A percentile compares a stretch with the other conserved stretches of the same genome.
These are phyloP conservation scores for Novumbra hubbsi DNA, from an alignment of 2,797 vertebrate genomes.

Conservation along the genomic window DNA sequence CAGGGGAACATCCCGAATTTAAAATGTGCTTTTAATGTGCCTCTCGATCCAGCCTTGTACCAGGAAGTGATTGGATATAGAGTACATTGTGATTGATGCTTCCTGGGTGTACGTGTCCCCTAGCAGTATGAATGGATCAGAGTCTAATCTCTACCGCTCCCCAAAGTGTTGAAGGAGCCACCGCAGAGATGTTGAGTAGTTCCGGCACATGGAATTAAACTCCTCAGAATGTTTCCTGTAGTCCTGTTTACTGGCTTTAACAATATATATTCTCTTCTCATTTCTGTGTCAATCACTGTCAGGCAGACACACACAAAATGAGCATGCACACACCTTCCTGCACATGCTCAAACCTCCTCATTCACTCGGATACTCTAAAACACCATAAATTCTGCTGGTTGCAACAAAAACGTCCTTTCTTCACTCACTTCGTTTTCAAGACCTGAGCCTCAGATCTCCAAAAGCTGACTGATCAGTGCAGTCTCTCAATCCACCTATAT, in stretches of 20 bases:
- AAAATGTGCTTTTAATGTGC: background rate
- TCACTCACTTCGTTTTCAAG: background rate
- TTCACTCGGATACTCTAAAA: too few species aligned
- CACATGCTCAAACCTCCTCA: too few species aligned
- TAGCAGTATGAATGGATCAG: background rate
- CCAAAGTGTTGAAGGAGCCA: constrained; percentile 1
- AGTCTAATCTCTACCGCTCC: background rate
- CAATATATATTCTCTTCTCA: background rate
- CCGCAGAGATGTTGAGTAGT: background rate
- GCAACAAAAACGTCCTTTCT: too few species aligned
- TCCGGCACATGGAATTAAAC: background rate
- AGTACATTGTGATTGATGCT: constrained; percentile 10
- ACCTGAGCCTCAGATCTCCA: background rate
- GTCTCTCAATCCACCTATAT: background rate
- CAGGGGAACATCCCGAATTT: background rate
- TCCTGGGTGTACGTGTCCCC: constrained; percentile 7
- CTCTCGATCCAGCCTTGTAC: background rate
- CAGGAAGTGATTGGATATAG: background rate
- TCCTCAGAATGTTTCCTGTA: background rate
- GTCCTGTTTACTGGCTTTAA: too few species aligned
- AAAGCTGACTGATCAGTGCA: background rate
- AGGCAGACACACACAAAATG: too few species aligned
- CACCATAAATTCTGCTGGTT: too few species aligned
- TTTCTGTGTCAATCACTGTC: background rate
- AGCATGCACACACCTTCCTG: too few species aligned